Conservation (phyloP, 2,888 invertebrate genomes). For the Adineta ricciae region DNA sequence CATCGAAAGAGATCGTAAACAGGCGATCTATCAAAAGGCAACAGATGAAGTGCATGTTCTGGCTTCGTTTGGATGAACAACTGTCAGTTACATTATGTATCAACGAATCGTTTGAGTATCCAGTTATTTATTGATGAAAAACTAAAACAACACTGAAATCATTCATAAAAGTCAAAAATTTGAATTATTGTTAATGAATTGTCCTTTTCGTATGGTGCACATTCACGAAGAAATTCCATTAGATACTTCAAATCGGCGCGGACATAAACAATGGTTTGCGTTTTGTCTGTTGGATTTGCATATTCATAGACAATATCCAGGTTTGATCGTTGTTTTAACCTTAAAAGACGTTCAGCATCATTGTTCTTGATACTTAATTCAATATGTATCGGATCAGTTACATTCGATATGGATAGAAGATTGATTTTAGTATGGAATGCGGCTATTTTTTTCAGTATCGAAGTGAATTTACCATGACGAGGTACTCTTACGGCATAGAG, state of each 20-base stretch:
- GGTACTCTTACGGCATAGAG: neutral
- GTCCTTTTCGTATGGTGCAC: neutral
- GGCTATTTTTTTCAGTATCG: neutral
- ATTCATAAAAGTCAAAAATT: neutral
- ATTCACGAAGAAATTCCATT: neutral
- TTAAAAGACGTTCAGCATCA: neutral
- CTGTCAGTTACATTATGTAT: no score
- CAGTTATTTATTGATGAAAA: no score
- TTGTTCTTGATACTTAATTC: neutral
- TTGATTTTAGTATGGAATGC: neutral
- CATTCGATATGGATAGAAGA: neutral
- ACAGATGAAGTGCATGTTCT: no score
- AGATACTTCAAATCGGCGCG: neutral
- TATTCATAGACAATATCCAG: neutral
- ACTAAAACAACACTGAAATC: neutral
- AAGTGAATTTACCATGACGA: neutral
- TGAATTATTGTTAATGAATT: neutral
- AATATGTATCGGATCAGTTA: neutral
- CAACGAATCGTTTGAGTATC: no score
- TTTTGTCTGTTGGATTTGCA: neutral
- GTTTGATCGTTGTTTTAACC: slow-evolving; percentile 8
- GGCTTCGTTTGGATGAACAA: no score
- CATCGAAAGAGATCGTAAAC: no score
- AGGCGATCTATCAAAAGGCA: no score
- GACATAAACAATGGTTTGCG: neutral